Base-by-base conservation (phyloP, 2,113 vertebrate species). In the Phaethon lepturus region DNA sequence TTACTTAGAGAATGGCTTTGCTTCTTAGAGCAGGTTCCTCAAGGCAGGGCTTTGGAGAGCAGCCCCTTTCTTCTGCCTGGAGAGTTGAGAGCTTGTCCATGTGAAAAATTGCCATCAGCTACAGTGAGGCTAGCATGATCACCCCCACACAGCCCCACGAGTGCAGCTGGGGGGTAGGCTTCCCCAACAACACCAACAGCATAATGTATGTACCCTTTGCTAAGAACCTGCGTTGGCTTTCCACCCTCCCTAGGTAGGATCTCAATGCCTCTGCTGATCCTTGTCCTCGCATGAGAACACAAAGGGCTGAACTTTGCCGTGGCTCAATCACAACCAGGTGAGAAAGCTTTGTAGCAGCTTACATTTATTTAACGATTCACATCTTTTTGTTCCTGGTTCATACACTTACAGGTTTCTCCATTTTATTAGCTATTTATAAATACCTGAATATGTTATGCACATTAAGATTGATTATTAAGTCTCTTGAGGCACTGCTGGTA, bases 121-220 rank as follows among this genome's bases (percentile, higher is more conserved):
- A 9, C 71, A 79, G 45, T 67, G 10, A 16, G 23, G 44, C 47
- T 42, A 60, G 56, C 10, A 47, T 45, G 62, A 1, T 16, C 40
- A 16, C 23, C 55, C 83, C 58, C 0, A 0, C 11, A 22, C 0
- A 38, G 28, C 33, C 62, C 49, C 7, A 3, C 2, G 7, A 67
- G 63, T 2, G 1, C 9, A 45, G 22, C 20, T 35, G 55, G 35
- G 19, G 26, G 11, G 31, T 2, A 38, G 28, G 8, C 62, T 56
- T 72, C 49, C 35, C 44, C 60, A 7, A 29, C 40, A 52, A 13
- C 17, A 53, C 26, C 33, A 45, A 7, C 47, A 64, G 11, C 24
- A 7, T 6, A 69, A 63, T 1, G 1, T 10, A 17, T 0, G 1
- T 35, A 10, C 10, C 4, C 20, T 84, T 53, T 31, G 42, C 53